Evolutionary conservation across 2,797 vertebrate genomes (phyloP).

Genomic region (Scleropages formosus): DNA sequence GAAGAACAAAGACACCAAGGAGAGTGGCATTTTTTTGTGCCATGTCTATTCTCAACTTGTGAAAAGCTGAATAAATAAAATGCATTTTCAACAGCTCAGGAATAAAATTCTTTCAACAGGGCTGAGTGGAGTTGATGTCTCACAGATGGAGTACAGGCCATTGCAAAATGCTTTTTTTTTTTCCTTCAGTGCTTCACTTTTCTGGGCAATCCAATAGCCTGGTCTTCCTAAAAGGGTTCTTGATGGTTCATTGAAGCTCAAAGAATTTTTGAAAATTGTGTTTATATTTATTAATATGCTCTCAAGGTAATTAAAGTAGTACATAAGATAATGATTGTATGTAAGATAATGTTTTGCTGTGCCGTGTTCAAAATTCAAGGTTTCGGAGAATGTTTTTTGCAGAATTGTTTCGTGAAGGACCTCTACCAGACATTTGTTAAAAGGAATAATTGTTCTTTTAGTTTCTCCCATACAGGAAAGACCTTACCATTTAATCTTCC

Average conservation of each 20-base stretch:
- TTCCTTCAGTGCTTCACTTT: not conserved
- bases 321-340: slow-evolving; percentile 30
- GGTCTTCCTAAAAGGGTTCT: slow-evolving; percentile 15
- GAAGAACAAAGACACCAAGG: too few relatives aligned
- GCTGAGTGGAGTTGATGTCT: not conserved
- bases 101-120: not conserved
- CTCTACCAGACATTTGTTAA: slow-evolving; percentile 76
- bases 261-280: slow-evolving; percentile 31
- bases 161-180: not conserved
- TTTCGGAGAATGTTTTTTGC: slow-evolving; percentile 75
- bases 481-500: slow-evolving; percentile 52
- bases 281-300: slow-evolving; percentile 45
- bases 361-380: slow-evolving; percentile 71
- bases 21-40: too few relatives aligned
- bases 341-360: slow-evolving; percentile 35
- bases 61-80: not conserved
- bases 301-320: slow-evolving; percentile 7
- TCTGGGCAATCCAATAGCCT: slow-evolving; percentile 1
- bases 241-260: not conserved
- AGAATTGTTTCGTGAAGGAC: slow-evolving; percentile 71
- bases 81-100: slow-evolving; percentile 4
- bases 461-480: slow-evolving; percentile 65
- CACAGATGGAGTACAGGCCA: not conserved
- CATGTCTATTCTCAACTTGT: slow-evolving; percentile 23
- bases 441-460: slow-evolving; percentile 79